phyloP scores from a whole-genome alignment of 2,797 vertebrate species.

The Alcedo quadribrachys region DNA sequence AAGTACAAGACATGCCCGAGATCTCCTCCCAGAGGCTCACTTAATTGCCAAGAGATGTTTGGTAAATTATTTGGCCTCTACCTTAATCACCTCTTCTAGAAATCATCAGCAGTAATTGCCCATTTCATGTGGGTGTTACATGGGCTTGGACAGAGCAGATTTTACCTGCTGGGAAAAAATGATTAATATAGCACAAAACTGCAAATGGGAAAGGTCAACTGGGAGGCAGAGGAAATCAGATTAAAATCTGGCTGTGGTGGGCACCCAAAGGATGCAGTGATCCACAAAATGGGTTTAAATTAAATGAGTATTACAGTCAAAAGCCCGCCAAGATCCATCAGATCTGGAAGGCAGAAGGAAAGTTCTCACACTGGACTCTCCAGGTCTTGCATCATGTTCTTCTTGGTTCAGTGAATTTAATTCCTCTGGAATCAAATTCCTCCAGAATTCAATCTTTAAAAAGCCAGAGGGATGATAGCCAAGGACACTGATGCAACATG shows the following conservation, averaged over 20 bases:
- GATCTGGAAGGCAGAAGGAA: background rate
- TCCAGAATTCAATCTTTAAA: background rate
- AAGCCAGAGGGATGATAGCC: background rate
- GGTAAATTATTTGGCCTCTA: background rate
- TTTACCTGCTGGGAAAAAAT: background rate
- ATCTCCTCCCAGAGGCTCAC: constrained; percentile 43
- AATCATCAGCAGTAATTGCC: background rate
- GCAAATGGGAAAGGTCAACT: background rate
- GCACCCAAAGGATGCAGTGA: background rate
- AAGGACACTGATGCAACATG: background rate
- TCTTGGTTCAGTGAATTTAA: background rate
- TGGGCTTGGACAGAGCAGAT: background rate
- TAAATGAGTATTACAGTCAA: background rate
- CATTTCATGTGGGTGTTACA: background rate
- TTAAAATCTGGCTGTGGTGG: too few relatives aligned
- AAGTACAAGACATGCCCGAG: background rate
- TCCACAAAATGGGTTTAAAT: background rate
- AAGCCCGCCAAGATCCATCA: background rate
- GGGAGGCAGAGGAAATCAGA: background rate
- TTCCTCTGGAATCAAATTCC: background rate
- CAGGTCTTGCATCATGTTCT: background rate
- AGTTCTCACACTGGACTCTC: background rate
- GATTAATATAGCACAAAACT: background rate
- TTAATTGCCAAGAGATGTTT: background rate
- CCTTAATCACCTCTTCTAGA: background rate